Percentiles rank a stretch among this genome's conserved stretches.
Conservation (phyloP, 30 jellyfish, hydroid and myxozoan genomes). For the Rhopilema esculentum region DNA sequence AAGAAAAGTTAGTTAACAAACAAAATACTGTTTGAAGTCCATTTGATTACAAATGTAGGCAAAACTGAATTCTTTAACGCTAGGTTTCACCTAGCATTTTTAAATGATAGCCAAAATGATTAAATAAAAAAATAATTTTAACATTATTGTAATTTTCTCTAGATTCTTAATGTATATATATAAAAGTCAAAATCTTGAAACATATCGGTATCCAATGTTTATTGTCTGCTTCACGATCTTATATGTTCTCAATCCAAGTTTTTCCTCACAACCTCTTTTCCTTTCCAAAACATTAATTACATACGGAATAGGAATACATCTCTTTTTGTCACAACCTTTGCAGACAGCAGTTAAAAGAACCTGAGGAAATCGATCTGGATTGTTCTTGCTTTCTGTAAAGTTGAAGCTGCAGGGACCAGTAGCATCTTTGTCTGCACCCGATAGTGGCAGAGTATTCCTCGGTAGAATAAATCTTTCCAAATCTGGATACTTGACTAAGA, state of each 20-base stretch:
- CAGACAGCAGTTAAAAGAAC: background rate
- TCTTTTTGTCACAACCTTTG: background rate
- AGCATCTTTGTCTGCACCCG: background rate
- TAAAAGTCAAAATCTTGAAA: background rate
- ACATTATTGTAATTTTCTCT: too few species aligned
- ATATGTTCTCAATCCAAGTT: background rate
- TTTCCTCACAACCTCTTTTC: background rate
- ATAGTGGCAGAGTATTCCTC: background rate
- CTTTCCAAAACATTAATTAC: background rate
- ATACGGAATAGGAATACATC: background rate
- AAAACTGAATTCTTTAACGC: too few species aligned
- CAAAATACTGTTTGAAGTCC: background rate
- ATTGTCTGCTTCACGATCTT: background rate
- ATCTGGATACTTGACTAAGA: background rate
- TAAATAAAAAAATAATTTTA: too few species aligned
- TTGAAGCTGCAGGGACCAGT: background rate
- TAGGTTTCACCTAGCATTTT: too few species aligned
- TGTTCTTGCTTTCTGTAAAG: background rate
- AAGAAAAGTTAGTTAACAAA: background rate
- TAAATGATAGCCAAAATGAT: too few species aligned
- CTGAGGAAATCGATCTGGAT: background rate
- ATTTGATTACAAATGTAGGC: too few species aligned
- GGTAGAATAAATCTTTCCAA: background rate
- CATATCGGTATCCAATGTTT: background rate
- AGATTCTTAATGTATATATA: too few species aligned